Evolutionary conservation across 2,888 invertebrate genomes (phyloP).

Genomic region (Catocala nupta): DNA sequence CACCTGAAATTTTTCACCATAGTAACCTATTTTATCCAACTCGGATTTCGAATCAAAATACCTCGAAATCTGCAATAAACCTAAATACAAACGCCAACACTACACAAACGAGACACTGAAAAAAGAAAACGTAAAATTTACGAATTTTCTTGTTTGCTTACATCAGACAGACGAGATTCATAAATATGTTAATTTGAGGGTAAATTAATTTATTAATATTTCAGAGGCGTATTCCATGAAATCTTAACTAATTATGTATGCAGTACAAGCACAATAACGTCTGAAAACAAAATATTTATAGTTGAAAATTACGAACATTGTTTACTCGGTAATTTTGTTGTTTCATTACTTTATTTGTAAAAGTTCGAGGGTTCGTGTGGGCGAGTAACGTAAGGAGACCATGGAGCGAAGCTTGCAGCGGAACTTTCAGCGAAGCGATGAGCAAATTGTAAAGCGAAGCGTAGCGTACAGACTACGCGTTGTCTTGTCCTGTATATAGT

Average conservation of each 20-base stretch:
- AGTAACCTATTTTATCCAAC: too few species aligned
- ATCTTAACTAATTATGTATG: constrained; percentile 11
- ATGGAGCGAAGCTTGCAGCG: background rate
- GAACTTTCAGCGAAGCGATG: background rate
- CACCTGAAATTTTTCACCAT: too few species aligned
- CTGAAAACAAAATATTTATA: constrained; percentile 22
- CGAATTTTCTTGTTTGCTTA: background rate
- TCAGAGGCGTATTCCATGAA: constrained; percentile 12
- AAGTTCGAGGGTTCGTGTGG: background rate
- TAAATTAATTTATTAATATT: constrained; percentile 33
- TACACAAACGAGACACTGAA: too few species aligned
- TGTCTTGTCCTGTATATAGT: too few species aligned
- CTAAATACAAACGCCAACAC: too few species aligned
- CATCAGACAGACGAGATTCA: background rate
- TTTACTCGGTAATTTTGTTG: constrained; percentile 9
- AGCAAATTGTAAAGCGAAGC: too few species aligned
- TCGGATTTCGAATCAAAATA: too few species aligned
- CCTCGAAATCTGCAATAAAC: too few species aligned
- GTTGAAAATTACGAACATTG: constrained; percentile 6
- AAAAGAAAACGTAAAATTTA: background rate
- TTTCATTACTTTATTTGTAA: constrained; percentile 11
- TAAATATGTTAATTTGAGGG: constrained; percentile 25
- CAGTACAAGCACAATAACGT: constrained; percentile 18
- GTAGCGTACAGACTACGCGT: too few species aligned
- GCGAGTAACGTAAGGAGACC: too few species aligned